Evolutionary conservation across 2,888 invertebrate species (phyloP).

Genomic region (Sepiola atlantica): DNA sequence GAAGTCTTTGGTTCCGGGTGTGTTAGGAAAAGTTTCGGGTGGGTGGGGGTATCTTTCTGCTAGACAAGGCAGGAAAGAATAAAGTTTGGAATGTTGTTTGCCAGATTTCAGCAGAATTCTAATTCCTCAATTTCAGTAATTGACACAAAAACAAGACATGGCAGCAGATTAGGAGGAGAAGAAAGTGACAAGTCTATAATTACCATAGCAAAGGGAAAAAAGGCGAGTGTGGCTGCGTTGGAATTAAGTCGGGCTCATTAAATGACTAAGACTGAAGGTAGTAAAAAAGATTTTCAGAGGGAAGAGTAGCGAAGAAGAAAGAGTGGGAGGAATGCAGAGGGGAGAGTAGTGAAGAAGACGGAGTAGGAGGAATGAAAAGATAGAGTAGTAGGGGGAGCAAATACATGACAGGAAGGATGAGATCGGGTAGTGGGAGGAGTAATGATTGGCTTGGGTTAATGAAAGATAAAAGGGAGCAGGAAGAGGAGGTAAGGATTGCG

Average conservation of each 20-base stretch:
- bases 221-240: neutral
- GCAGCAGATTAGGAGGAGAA: neutral
- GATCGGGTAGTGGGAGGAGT: too few species aligned
- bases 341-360: neutral
- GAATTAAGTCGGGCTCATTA: neutral
- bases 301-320: neutral
- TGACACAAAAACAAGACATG: neutral
- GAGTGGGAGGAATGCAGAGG: neutral
- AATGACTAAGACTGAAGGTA: conserved; percentile 32
- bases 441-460: too few species aligned
- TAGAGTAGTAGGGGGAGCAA: too few species aligned
- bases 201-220: neutral
- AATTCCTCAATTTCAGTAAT: conserved; percentile 32
- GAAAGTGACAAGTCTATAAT: neutral
- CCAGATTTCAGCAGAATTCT: conserved; percentile 21
- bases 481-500: neutral
- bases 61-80: neutral
- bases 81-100: conserved; percentile 21
- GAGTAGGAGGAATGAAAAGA: neutral
- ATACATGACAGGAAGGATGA: too few species aligned
- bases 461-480: too few species aligned
- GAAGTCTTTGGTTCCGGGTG: too few species aligned
- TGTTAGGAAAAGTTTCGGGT: too few species aligned
- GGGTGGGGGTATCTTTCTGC: neutral
- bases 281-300: neutral